These are phyloP conservation scores for Delia radicum DNA, from an alignment of 1,140 invertebrate species.

Conservation along the genomic window DNA sequence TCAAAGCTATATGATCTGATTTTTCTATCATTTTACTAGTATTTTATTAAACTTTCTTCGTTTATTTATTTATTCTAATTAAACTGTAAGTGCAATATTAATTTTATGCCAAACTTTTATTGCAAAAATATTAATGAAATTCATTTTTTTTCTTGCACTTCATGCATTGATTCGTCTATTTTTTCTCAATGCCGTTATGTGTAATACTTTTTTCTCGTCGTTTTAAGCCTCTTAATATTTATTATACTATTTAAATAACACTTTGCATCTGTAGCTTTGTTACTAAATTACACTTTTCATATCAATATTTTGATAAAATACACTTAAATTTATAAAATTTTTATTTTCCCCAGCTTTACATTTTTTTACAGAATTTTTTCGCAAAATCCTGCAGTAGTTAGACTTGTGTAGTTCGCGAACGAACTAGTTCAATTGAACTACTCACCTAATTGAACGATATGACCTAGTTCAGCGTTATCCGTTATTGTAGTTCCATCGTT, in stretches of 20 bases:
- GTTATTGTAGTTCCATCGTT: too few species aligned
- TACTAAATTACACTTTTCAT: not conserved
- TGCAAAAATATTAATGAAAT: not conserved
- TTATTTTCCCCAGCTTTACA: not conserved
- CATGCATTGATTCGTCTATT: not conserved
- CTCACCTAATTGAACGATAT: too few species aligned
- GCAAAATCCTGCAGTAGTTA: not conserved
- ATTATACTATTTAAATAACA: too few species aligned
- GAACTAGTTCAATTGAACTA: too few species aligned
- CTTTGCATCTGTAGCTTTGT: too few species aligned
- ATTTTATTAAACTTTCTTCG: not conserved
- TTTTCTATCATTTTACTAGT: slow-evolving; percentile 35
- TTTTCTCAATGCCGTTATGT: too few species aligned
- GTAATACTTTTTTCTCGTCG: too few species aligned
- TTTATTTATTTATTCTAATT: not conserved
- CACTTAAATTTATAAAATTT: not conserved
- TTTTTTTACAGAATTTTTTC: not conserved
- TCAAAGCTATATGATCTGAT: slow-evolving; percentile 45
- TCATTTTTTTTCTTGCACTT: not conserved
- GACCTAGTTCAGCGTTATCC: too few species aligned
- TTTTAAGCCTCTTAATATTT: too few species aligned
- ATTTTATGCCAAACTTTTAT: not conserved
- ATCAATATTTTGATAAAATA: not conserved
- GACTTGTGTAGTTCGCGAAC: too few species aligned
- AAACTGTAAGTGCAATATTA: too few species aligned